Conservation (phyloP, 1,140 invertebrate genomes). For the Zelostemma sp. region DNA sequence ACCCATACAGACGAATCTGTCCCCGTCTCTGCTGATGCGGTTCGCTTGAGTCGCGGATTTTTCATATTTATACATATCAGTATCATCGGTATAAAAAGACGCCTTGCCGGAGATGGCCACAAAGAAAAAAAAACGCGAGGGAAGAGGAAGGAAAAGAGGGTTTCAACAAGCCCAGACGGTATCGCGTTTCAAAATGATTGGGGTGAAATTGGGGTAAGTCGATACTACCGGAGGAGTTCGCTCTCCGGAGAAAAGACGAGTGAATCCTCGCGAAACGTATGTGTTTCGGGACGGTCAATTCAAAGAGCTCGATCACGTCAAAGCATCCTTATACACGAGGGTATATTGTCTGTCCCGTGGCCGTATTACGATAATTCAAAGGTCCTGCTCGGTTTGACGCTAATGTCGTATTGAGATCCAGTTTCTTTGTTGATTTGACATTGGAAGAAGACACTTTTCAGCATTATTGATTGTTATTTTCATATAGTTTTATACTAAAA, state of each 20-base stretch:
- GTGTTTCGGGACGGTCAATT: conserved; percentile 43
- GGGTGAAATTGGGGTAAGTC: conserved; percentile 69
- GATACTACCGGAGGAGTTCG: conserved; percentile 49
- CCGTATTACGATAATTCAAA: conserved; percentile 41
- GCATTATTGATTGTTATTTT: conserved; percentile 33
- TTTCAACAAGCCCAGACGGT: conserved; percentile 43
- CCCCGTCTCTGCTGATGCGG: conserved; percentile 8
- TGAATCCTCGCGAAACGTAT: conserved; percentile 37
- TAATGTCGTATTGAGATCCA: conserved; percentile 33
- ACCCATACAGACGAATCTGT: conserved; percentile 20
- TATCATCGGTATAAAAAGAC: conserved; percentile 52
- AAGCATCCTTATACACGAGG: conserved; percentile 44
- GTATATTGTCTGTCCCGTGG: conserved; percentile 38
- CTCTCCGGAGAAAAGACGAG: conserved; percentile 23
- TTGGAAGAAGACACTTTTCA: conserved; percentile 32
- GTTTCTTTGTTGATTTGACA: conserved; percentile 38
- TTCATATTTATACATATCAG: conserved; percentile 55
- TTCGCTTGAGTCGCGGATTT: conserved; percentile 16
- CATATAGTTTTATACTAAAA: conserved; percentile 6
- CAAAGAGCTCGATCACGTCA: conserved; percentile 35
- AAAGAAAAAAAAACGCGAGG: neutral
- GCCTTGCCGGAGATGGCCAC: conserved; percentile 26
- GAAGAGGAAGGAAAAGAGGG: conserved; percentile 22
- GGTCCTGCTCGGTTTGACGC: conserved; percentile 38
- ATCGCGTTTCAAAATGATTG: conserved; percentile 69